These are phyloP conservation scores for Psilopsiagon aurifrons DNA, from an alignment of 2,113 vertebrate species.

Conservation along the genomic window DNA sequence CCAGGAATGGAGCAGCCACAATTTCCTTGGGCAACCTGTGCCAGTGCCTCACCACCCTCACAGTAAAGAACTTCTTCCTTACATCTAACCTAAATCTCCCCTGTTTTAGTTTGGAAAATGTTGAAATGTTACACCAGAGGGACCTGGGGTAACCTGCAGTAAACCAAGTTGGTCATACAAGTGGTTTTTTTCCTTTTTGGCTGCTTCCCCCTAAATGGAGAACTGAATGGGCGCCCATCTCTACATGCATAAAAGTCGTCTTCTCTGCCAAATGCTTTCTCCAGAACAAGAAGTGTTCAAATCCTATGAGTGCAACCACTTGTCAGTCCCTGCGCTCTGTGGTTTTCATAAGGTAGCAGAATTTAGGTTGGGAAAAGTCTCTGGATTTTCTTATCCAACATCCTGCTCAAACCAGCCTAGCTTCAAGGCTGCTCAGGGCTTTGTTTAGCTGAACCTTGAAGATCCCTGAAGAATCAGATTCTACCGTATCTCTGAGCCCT, in stretches of 20 bases:
- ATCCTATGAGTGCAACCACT: not conserved
- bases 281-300: not conserved
- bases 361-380: not conserved
- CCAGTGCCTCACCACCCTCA: not conserved
- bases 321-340: not conserved
- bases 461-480: not conserved
- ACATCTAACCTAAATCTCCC: no score
- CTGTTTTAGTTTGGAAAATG: not conserved
- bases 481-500: not conserved
- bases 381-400: not conserved
- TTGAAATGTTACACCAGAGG: not conserved
- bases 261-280: not conserved
- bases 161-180: not conserved
- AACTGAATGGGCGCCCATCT: not conserved
- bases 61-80: no score
- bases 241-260: not conserved
- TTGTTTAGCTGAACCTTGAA: not conserved
- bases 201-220: not conserved
- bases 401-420: not conserved
- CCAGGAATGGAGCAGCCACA: not conserved
- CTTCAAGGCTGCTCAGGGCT: not conserved
- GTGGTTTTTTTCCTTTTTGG: not conserved
- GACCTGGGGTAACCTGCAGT: not conserved
- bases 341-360: not conserved
- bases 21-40: not conserved